phyloP scores from a whole-genome alignment of 2,113 vertebrate genomes.

The Merops nubicus region DNA sequence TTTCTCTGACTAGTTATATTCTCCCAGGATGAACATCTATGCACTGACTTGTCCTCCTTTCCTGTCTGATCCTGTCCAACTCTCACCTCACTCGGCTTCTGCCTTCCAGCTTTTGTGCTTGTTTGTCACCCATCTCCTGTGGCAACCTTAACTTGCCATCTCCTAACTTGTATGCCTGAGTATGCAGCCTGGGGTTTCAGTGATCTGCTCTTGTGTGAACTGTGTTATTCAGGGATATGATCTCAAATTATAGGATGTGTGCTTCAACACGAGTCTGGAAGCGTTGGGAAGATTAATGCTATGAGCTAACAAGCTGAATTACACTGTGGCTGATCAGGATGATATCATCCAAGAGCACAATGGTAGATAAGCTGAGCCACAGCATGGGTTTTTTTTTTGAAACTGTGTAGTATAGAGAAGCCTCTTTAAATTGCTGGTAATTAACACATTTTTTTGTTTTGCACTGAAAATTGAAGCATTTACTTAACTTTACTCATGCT shows the following conservation, averaged over 20 bases:
- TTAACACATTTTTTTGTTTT: background rate
- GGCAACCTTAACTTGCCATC: background rate
- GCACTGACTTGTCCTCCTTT: background rate
- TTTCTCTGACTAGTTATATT: background rate
- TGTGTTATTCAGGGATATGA: background rate
- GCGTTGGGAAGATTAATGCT: background rate
- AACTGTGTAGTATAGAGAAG: background rate
- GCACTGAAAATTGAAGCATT: background rate
- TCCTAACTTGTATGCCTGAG: constrained; percentile 16
- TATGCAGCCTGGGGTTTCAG: constrained; percentile 17
- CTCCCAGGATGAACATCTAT: background rate
- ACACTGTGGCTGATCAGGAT: constrained; percentile 11
- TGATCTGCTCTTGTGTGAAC: background rate
- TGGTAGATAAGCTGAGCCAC: constrained; percentile 10
- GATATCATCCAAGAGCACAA: background rate
- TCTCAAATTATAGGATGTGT: background rate
- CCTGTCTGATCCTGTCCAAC: background rate
- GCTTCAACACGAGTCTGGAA: background rate
- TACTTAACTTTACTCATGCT: background rate
- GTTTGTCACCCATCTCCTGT: background rate
- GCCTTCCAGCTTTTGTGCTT: constrained; percentile 14
- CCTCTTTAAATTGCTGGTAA: background rate
- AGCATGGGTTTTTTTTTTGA: constrained; percentile 20
- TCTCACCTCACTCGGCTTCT: constrained; percentile 28
- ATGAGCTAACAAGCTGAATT: constrained; percentile 29